Evolutionary conservation across 1,140 invertebrate genomes (phyloP).

Genomic region (Lucilia sericata): DNA sequence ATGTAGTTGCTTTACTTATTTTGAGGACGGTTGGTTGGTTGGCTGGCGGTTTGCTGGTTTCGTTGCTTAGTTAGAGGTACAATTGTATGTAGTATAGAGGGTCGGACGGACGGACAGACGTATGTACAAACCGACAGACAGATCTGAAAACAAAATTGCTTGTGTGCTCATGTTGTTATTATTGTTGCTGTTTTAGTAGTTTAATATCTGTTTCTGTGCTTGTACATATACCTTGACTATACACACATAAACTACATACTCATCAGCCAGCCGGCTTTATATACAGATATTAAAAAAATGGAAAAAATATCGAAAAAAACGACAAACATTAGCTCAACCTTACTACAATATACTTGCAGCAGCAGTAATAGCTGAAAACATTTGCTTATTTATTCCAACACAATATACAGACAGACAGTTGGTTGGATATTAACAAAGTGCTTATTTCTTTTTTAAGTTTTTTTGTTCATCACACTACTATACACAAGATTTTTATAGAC

Average conservation of each 20-base stretch:
- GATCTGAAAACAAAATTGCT: conserved; percentile 21
- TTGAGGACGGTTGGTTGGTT: conserved; percentile 33
- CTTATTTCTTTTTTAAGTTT: not conserved
- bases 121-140: not conserved
- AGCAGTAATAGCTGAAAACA: conserved; percentile 18
- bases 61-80: not conserved
- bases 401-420: not conserved
- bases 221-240: conserved; percentile 30
- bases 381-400: not conserved
- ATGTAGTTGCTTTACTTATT: conserved; percentile 39
- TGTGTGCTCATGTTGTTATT: conserved; percentile 5
- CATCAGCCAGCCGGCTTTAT: conserved; percentile 35
- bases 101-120: not conserved
- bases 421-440: not conserved
- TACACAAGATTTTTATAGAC: not conserved
- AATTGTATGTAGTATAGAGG: not conserved
- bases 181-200: not conserved
- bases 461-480: not conserved
- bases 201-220: not conserved
- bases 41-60: conserved; percentile 5
- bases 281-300: not conserved
- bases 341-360: conserved; percentile 19
- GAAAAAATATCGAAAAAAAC: not conserved
- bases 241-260: conserved; percentile 14
- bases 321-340: conserved; percentile 15